These are phyloP conservation scores for Orgyia antiqua DNA, from an alignment of 2,888 invertebrate genomes.

Conservation along the genomic window DNA sequence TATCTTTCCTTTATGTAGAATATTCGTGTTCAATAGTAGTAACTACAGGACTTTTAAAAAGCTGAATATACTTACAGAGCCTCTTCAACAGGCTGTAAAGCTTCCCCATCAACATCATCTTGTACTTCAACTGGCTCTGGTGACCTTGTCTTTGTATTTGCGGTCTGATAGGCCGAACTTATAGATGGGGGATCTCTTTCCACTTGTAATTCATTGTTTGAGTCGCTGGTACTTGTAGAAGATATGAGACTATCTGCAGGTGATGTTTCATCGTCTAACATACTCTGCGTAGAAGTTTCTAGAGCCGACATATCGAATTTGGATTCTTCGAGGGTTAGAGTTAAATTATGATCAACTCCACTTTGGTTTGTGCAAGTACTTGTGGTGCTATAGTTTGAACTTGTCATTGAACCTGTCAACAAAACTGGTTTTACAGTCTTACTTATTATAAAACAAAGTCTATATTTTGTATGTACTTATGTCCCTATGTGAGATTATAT, in stretches of 20 bases:
- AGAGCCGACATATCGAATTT: slow-evolving; percentile 86
- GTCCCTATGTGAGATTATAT: no score
- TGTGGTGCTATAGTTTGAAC: slow-evolving; percentile 72
- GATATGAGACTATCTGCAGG: slow-evolving; percentile 88
- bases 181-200: slow-evolving; percentile 65
- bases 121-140: slow-evolving; percentile 51
- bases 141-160: slow-evolving; percentile 74
- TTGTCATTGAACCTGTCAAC: slow-evolving; percentile 65
- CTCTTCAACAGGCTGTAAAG: slow-evolving; percentile 48
- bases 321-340: slow-evolving; percentile 83
- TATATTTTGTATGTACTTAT: no score
- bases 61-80: slow-evolving; percentile 45
- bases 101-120: slow-evolving; percentile 57
- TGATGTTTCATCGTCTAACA: slow-evolving; percentile 90
- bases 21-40: no score
- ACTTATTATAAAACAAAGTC: no score
- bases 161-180: slow-evolving; percentile 67
- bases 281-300: slow-evolving; percentile 81
- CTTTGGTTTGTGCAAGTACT: slow-evolving; percentile 72
- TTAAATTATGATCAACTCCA: slow-evolving; percentile 70
- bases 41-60: no score
- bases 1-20: no score
- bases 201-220: slow-evolving; percentile 72
- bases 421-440: no score
- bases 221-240: slow-evolving; percentile 80